phyloP scores from a whole-genome alignment of 92 coral and sea anemone genomes.

The Heliopora coerulea region DNA sequence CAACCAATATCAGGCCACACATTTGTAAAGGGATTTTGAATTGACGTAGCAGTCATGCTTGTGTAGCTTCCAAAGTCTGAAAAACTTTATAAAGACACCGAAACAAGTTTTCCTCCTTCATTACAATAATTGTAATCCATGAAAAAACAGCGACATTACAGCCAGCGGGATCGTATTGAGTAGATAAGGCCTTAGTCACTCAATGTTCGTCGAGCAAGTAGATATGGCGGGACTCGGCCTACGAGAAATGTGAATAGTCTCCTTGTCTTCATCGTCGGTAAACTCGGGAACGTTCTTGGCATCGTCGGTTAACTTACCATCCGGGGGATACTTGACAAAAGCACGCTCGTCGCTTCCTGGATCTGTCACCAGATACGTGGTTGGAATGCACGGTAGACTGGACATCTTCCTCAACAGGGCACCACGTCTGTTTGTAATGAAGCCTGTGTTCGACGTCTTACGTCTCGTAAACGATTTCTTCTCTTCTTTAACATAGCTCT shows the following conservation, averaged over 20 bases:
- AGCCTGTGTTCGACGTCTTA: constrained; percentile 45
- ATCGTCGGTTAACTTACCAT: constrained; percentile 41
- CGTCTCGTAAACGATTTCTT: constrained; percentile 1
- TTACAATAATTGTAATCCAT: no score
- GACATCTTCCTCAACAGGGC: constrained; percentile 82
- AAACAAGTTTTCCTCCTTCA: no score
- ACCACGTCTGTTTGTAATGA: constrained; percentile 77
- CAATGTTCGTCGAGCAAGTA: constrained; percentile 54
- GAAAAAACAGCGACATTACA: no score
- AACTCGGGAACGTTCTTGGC: constrained; percentile 52
- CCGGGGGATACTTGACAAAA: constrained; percentile 91
- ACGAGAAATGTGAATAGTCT: constrained; percentile 89
- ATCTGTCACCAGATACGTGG: constrained; percentile 91
- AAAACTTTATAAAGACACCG: no score
- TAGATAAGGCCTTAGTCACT: no score
- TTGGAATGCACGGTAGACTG: constrained; percentile 92
- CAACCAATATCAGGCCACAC: no score
- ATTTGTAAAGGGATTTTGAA: no score
- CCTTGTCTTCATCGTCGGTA: constrained; percentile 97
- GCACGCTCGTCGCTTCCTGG: constrained; percentile 85
- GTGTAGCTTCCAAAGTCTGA: no score
- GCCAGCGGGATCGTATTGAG: no score
- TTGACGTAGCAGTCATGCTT: no score
- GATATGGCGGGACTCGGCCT: constrained; percentile 94
- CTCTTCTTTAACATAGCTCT: neutral